Percentiles rank a stretch among this genome's conserved stretches.
phyloP scores from a whole-genome alignment of 2,113 vertebrate genomes.

The Sclerurus mexicanus region DNA sequence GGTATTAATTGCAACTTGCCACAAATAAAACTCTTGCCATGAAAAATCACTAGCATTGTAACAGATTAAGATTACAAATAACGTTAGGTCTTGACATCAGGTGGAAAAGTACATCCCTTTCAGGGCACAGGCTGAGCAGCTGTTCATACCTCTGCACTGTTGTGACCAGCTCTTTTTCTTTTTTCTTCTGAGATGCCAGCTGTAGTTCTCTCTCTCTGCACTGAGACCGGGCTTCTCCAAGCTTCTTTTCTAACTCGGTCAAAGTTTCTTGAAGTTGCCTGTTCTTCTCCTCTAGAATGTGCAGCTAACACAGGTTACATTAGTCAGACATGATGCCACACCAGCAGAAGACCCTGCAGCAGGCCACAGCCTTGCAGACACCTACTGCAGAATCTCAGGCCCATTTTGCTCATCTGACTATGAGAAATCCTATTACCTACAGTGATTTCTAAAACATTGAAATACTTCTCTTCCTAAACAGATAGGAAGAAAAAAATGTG shows the following conservation, averaged over 20 bases:
- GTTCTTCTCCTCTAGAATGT: constrained; percentile 82
- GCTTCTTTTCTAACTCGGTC: constrained; percentile 74
- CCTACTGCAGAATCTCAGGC: background rate
- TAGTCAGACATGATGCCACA: background rate
- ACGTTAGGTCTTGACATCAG: background rate
- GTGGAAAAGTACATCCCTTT: background rate
- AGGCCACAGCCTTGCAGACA: background rate
- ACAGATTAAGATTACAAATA: background rate
- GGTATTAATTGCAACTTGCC: background rate
- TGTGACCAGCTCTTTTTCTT: constrained; percentile 88
- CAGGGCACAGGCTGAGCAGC: background rate
- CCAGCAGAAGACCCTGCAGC: background rate
- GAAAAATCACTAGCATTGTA: background rate
- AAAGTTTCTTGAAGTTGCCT: constrained; percentile 78
- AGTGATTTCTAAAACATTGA: background rate
- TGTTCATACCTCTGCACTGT: constrained; percentile 88
- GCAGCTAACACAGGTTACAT: constrained; percentile 75
- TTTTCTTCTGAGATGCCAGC: constrained; percentile 83
- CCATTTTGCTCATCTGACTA: background rate
- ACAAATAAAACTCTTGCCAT: background rate
- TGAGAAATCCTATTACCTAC: background rate
- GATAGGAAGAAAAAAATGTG: accelerated
- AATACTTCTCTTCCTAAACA: background rate
- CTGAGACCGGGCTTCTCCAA: constrained; percentile 74
- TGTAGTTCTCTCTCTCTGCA: constrained; percentile 83